Evolutionary conservation across 2,113 vertebrate species (phyloP).

Genomic region (Tringa solitaria): DNA sequence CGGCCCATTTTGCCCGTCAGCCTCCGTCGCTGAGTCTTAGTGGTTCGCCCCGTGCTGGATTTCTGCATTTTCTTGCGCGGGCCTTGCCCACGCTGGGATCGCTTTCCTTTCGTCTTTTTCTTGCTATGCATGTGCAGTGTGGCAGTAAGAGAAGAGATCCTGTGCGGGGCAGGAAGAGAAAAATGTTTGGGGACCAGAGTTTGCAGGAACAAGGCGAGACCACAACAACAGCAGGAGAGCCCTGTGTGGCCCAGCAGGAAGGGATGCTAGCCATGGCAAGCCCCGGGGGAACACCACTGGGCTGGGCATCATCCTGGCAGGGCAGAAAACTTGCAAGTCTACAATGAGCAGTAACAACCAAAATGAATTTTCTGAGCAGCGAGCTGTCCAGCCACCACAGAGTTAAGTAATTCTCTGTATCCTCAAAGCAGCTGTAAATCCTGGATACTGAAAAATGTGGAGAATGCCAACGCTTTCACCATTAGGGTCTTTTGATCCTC

Average conservation of each 20-base stretch:
- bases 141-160: slow-evolving; percentile 88
- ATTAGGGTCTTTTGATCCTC: background rate
- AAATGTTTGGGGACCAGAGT: background rate
- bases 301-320: background rate
- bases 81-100: slow-evolving; percentile 30
- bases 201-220: background rate
- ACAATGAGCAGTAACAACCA: background rate
- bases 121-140: slow-evolving; percentile 78
- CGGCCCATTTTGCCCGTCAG: slow-evolving; percentile 76
- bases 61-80: slow-evolving; percentile 65
- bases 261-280: rapidly evolving
- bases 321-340: background rate
- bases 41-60: slow-evolving; percentile 73
- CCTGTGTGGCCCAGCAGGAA: background rate
- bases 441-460: background rate
- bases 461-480: background rate
- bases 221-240: background rate
- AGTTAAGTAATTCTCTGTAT: background rate
- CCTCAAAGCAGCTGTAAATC: background rate
- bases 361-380: background rate
- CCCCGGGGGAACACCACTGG: background rate
- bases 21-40: slow-evolving; percentile 83
- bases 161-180: slow-evolving; percentile 36
- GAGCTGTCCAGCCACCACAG: background rate
- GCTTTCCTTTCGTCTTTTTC: slow-evolving; percentile 80